Base-by-base conservation (phyloP, 2,888 invertebrate genomes). In the Perithous albicinctus region DNA sequence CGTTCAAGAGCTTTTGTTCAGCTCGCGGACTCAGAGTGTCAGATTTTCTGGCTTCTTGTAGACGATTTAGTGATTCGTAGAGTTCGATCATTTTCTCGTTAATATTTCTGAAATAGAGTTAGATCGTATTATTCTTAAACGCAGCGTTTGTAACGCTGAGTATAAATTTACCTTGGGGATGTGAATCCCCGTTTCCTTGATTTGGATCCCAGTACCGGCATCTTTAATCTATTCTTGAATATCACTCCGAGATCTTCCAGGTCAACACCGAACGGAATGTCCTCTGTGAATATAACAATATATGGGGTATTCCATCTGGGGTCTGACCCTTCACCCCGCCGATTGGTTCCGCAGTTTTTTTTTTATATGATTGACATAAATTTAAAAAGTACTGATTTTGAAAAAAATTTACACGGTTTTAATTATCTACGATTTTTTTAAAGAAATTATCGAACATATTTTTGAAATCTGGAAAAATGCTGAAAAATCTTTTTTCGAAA, bases 211-310 rank as follows among this genome's bases (percentile, higher is more conserved):
- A 80, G 63, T 6, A 82, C 51, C 1, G 59, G 43, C 94, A 81
- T 93, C 93, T 85, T 94, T 93, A 18, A 93, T 91, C 64, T 94
- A 93, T 32, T 93, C 93, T 83, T 95, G 0, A 93, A 93, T 10
- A 95, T 89, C 7, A 94, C 90, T 20, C 93, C 93, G 89, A 94
- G 93, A 86, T 94, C 95, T n/a, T 94, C 94, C 0, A 94, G 93
- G 85, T 94, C 93, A 18, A 88, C 80, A 12, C 83, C 89, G 43
- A 87, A 90, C 0, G 90, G 90, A 0, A 94, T 95, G 83, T 94
- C 95, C 88, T 94, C 95, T 1, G 94, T 6, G n/a, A 54, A 54
- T 12, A n/a, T 12, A 23, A 6, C 12, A 29, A n/a, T 7, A n/a
- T 1, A 56, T 4, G 94, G n/a, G n/a, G n/a, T n/a, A n/a, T n/a